Conservation (phyloP, 2,888 invertebrate species). For the Anticlea derivata region DNA sequence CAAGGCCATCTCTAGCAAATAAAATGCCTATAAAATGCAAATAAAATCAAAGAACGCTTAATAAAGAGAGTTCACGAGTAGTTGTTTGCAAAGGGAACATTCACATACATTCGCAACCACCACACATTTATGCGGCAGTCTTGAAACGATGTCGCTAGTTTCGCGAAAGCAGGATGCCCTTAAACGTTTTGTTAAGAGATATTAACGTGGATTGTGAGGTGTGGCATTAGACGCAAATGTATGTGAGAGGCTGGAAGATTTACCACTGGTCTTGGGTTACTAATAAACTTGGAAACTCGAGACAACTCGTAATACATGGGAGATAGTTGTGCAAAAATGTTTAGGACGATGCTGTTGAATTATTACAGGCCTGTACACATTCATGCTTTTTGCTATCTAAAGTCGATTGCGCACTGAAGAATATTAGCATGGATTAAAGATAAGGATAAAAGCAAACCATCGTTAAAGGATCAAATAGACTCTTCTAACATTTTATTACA, state of each 20-base stretch:
- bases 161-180: conserved; percentile 56
- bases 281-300: conserved; percentile 24
- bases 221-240: conserved; percentile 33
- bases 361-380: background rate
- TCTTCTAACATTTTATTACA: conserved; percentile 60
- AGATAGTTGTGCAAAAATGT: conserved; percentile 17
- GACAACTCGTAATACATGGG: conserved; percentile 16
- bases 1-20: conserved; percentile 13
- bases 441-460: conserved; percentile 75
- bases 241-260: conserved; percentile 30
- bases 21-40: conserved; percentile 25
- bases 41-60: conserved; percentile 29
- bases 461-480: conserved; percentile 62
- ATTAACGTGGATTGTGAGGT: conserved; percentile 54
- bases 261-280: conserved; percentile 31
- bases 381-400: conserved; percentile 5
- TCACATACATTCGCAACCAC: conserved; percentile 29
- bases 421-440: conserved; percentile 42
- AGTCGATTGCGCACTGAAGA: conserved; percentile 21
- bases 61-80: conserved; percentile 33
- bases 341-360: conserved; percentile 3
- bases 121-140: conserved; percentile 17
- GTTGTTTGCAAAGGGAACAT: conserved; percentile 28
- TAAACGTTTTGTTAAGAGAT: conserved; percentile 54
- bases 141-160: conserved; percentile 40